Conservation (phyloP, 2,113 vertebrate genomes). For the Beaufortia kweichowensis region DNA sequence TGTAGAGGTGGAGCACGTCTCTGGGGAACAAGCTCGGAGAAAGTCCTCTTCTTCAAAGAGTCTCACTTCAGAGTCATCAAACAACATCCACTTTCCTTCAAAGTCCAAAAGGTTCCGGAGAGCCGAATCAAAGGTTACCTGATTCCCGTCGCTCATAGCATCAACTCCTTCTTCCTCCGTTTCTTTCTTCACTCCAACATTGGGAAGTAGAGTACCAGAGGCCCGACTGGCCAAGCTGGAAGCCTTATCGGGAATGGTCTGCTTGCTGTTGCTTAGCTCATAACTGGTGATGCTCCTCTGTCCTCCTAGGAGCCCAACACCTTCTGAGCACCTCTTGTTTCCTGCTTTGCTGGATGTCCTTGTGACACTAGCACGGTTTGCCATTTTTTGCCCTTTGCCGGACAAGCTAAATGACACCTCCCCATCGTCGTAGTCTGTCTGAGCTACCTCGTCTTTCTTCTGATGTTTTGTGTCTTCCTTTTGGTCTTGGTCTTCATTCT, state of each 20-base stretch:
- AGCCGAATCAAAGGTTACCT: conserved; percentile 55
- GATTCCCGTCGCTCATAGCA: background rate
- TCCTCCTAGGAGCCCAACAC: conserved; percentile 88
- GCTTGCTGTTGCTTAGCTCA: conserved; percentile 77
- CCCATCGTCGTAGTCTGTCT: conserved; percentile 78
- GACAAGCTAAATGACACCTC: conserved; percentile 81
- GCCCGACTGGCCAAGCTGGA: conserved; percentile 61
- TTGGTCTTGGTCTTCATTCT: conserved; percentile 62
- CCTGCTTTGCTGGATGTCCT: conserved; percentile 71
- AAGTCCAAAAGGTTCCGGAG: conserved; percentile 80
- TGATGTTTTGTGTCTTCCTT: conserved; percentile 63
- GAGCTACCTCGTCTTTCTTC: conserved; percentile 64
- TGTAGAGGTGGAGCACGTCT: conserved; percentile 87
- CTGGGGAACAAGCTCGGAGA: conserved; percentile 86
- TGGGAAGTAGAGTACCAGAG: conserved; percentile 53
- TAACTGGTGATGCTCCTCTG: conserved; percentile 86
- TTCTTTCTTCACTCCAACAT: conserved; percentile 57
- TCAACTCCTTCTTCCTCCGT: conserved; percentile 14
- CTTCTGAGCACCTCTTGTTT: conserved; percentile 84
- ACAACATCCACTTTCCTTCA: conserved; percentile 95
- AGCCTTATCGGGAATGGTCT: conserved; percentile 74
- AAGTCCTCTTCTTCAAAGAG: conserved; percentile 93
- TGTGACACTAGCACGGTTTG: background rate
- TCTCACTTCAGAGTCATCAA: conserved; percentile 95
- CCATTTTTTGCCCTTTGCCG: conserved; percentile 57